These are phyloP conservation scores for Hylia prasina DNA, from an alignment of 2,113 vertebrate species.

Conservation along the genomic window DNA sequence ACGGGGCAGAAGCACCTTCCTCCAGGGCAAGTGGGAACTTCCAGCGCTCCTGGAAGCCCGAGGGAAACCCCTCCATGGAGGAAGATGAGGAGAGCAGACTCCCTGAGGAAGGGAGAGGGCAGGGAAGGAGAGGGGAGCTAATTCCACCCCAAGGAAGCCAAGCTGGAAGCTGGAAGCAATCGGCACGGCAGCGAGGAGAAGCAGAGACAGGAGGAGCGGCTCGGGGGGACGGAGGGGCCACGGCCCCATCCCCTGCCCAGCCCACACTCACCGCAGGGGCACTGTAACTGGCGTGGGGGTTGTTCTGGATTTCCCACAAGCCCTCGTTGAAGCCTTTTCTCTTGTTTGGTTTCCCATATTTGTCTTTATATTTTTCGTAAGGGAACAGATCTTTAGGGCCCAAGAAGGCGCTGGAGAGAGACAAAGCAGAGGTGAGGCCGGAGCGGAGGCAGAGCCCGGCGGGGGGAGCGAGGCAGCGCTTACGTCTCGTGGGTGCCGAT, in stretches of 20 bases:
- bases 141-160: not conserved
- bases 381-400: conserved; percentile 94
- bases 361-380: conserved; percentile 92
- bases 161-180: not conserved
- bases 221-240: not conserved
- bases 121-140: not conserved
- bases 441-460: not conserved
- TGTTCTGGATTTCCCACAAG: conserved; percentile 98
- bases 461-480: conserved; percentile 47
- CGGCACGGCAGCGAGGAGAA: not conserved
- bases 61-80: not conserved
- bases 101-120: not conserved
- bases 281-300: conserved; percentile 96
- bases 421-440: conserved; percentile 19
- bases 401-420: conserved; percentile 85
- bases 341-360: conserved; percentile 97
- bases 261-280: conserved; percentile 84
- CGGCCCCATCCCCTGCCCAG: not conserved
- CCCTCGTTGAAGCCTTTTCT: conserved; percentile 99
- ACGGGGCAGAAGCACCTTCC: not conserved
- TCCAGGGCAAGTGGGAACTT: not conserved
- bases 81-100: not conserved
- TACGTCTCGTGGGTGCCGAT: conserved; percentile 98
- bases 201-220: not conserved
- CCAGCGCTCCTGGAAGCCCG: not conserved